Evolutionary conservation across 2,888 invertebrate species (phyloP).

Genomic region (Sarcophaga rosellei): DNA sequence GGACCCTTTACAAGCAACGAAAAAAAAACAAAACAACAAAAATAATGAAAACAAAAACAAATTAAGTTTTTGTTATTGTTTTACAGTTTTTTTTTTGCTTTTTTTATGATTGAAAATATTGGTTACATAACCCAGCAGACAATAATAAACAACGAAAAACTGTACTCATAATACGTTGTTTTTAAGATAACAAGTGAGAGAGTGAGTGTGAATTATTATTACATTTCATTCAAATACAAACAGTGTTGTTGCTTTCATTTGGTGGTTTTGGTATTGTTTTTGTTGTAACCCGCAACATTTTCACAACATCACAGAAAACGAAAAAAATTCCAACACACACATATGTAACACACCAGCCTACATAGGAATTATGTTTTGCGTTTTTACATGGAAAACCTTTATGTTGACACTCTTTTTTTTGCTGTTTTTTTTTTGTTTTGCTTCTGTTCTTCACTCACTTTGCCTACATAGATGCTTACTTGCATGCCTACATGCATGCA

Average conservation of each 20-base stretch:
- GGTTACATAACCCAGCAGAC: too few species aligned
- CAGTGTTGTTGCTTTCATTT: conserved; percentile 5
- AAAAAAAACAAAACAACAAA: conserved; percentile 1
- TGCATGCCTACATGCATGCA: not conserved
- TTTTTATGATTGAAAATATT: too few species aligned
- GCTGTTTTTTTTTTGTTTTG: too few species aligned
- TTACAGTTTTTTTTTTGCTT: not conserved
- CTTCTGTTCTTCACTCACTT: not conserved
- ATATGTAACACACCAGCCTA: conserved; percentile 18
- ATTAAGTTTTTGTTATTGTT: conserved; percentile 24
- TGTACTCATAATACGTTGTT: too few species aligned
- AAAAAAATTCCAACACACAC: not conserved
- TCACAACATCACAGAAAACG: conserved; percentile 25
- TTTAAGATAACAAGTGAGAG: too few species aligned
- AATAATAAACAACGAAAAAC: too few species aligned
- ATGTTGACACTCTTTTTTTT: conserved; percentile 32
- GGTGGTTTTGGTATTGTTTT: not conserved
- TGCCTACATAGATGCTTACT: not conserved
- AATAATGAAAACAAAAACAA: conserved; percentile 21
- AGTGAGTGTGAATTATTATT: conserved; percentile 3
- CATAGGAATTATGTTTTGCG: not conserved
- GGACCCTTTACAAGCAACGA: not conserved
- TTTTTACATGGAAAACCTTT: too few species aligned
- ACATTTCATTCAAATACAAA: conserved; percentile 59
- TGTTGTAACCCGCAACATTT: conserved; percentile 41